Evolutionary conservation across 2,113 vertebrate genomes (phyloP).

Genomic region (Miniopterus natalensis): DNA sequence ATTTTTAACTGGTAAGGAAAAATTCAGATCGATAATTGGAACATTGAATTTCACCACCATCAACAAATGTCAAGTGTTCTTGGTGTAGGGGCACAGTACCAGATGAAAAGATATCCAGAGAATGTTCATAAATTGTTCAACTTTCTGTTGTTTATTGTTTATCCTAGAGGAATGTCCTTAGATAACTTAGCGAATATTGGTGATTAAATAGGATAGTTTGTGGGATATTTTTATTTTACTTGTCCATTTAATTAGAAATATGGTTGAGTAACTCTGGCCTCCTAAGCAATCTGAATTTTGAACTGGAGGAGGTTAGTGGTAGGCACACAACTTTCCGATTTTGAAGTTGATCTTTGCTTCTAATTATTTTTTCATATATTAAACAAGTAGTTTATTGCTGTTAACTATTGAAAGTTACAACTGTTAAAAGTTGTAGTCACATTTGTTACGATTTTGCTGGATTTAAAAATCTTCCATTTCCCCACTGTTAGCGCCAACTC

Average conservation of each 20-base stretch:
- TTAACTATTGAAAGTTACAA: not conserved
- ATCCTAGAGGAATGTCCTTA: not conserved
- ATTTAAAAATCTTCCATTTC: not conserved
- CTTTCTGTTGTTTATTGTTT: not conserved
- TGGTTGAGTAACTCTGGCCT: not conserved
- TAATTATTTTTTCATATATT: not conserved
- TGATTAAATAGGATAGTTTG: not conserved
- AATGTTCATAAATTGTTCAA: not conserved
- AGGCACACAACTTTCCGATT: conserved; percentile 13
- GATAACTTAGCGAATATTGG: not conserved
- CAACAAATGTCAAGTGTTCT: not conserved
- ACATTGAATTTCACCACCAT: not conserved
- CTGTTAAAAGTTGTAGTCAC: not conserved
- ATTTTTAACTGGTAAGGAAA: conserved; percentile 46
- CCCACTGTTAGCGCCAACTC: not conserved
- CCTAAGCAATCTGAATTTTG: not conserved
- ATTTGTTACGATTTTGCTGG: not conserved
- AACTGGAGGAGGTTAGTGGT: conserved; percentile 42
- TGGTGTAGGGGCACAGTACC: not conserved
- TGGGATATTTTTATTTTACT: not conserved
- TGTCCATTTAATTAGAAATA: conserved; percentile 25
- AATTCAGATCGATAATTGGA: not conserved
- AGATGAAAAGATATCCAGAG: not conserved
- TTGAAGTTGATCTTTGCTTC: conserved; percentile 12
- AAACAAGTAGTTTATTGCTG: conserved; percentile 20